These are phyloP conservation scores for Syngnathus acus DNA, from an alignment of 2,797 vertebrate species.

Conservation along the genomic window DNA sequence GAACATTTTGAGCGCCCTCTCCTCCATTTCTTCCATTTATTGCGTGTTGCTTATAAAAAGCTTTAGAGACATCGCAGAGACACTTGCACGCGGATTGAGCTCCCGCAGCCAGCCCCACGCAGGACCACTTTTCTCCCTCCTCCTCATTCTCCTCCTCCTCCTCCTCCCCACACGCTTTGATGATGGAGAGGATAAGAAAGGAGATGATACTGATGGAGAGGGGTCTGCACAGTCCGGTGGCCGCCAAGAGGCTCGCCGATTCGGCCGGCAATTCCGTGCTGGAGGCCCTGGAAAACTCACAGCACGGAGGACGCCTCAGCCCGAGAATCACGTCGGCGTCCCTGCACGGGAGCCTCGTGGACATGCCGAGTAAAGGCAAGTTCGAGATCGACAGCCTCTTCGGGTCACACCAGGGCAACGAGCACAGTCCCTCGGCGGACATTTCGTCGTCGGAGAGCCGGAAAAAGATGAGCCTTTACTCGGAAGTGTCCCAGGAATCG, in stretches of 20 bases:
- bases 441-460: constrained; percentile 83
- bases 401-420: constrained; percentile 79
- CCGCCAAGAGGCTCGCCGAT: constrained; percentile 91
- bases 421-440: constrained; percentile 80
- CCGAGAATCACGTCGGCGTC: constrained; percentile 92
- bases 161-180: constrained; percentile 70
- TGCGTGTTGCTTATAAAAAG: constrained; percentile 84
- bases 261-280: constrained; percentile 90
- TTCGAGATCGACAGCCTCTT: constrained; percentile 98
- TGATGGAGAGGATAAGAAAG: constrained; percentile 99
- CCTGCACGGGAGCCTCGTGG: constrained; percentile 85
- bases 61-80: constrained; percentile 61
- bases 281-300: constrained; percentile 98
- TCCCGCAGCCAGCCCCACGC: constrained; percentile 69
- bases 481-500: constrained; percentile 90
- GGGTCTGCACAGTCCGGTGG: constrained; percentile 92
- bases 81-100: constrained; percentile 89
- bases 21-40: constrained; percentile 87
- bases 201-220: constrained; percentile 99
- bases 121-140: constrained; percentile 54
- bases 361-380: constrained; percentile 91
- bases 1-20: constrained; percentile 80
- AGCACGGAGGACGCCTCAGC: constrained; percentile 91
- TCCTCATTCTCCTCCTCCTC: neutral
- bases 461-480: constrained; percentile 91